Evolutionary conservation across 2,113 vertebrate species (phyloP).

Genomic region (Ceyx melanurus): DNA sequence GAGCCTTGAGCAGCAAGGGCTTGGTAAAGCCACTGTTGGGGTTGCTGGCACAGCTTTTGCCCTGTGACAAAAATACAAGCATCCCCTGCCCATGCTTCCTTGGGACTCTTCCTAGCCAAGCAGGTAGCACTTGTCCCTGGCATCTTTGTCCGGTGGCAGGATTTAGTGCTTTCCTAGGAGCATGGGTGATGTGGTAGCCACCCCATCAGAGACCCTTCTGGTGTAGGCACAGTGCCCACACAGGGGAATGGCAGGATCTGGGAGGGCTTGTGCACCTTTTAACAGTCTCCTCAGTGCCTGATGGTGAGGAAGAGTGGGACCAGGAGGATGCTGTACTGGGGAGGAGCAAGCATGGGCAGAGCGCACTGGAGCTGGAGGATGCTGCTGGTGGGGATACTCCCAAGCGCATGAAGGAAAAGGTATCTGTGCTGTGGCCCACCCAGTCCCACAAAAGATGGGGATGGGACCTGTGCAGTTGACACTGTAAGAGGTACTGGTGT

Average conservation of each 20-base stretch:
- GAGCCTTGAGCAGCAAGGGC: background rate
- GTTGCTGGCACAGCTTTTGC: background rate
- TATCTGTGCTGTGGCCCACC: background rate
- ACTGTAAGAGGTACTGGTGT: background rate
- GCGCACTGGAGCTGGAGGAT: background rate
- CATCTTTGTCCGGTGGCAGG: background rate
- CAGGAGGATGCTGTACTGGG: background rate
- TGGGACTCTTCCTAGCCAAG: background rate
- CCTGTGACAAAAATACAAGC: background rate
- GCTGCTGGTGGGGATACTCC: background rate
- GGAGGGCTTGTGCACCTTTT: background rate
- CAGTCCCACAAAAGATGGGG: background rate
- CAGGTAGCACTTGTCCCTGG: background rate
- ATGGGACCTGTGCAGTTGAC: background rate
- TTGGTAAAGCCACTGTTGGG: background rate
- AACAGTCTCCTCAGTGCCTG: fast-evolving
- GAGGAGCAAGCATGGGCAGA: background rate
- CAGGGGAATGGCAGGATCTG: background rate
- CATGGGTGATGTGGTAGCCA: fast-evolving
- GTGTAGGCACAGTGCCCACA: fast-evolving
- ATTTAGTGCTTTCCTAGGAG: background rate
- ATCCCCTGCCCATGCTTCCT: background rate
- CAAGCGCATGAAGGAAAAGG: background rate
- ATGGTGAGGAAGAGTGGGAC: background rate
- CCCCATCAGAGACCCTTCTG: fast-evolving